A percentile compares a stretch with the other conserved stretches of the same genome.
Evolutionary conservation across 2,113 vertebrate species (phyloP).

Genomic region (Lanius collurio): DNA sequence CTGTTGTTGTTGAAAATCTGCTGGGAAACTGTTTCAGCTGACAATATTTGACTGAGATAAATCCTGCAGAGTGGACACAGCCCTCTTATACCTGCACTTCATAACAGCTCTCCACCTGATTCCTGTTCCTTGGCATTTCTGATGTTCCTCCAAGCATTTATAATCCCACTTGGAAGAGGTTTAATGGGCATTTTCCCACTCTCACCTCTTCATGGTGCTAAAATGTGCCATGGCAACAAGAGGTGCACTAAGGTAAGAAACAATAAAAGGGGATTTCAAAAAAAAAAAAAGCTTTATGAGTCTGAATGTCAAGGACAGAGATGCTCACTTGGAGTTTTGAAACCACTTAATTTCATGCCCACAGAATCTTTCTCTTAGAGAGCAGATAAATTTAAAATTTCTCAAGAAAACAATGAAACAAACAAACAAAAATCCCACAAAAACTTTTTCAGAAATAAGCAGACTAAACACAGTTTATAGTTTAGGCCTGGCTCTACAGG

Average conservation of each 20-base stretch:
- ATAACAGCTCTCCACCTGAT: accelerated
- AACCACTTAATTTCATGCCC: not conserved
- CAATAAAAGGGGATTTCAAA: not conserved
- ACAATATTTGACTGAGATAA: not conserved
- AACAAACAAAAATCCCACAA: not conserved
- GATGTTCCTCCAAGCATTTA: accelerated
- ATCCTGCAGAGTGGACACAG: not conserved
- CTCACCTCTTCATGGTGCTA: not conserved
- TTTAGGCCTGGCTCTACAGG: not conserved
- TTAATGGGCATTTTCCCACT: not conserved
- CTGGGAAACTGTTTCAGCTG: not conserved
- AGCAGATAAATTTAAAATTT: not conserved
- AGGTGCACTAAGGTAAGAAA: not conserved
- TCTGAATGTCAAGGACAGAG: not conserved
- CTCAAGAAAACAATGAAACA: not conserved
- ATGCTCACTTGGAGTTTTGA: not conserved
- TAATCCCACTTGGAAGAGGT: not conserved
- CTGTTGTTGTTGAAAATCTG: not conserved
- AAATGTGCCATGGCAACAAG: not conserved
- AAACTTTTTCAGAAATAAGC: not conserved
- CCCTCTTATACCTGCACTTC: not conserved
- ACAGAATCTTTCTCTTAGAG: not conserved
- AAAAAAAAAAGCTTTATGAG: not conserved
- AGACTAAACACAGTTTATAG: not conserved
- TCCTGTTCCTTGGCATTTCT: not conserved